Conservation (phyloP, 2,797 vertebrate species). For the Rhynchotus rufescens region DNA sequence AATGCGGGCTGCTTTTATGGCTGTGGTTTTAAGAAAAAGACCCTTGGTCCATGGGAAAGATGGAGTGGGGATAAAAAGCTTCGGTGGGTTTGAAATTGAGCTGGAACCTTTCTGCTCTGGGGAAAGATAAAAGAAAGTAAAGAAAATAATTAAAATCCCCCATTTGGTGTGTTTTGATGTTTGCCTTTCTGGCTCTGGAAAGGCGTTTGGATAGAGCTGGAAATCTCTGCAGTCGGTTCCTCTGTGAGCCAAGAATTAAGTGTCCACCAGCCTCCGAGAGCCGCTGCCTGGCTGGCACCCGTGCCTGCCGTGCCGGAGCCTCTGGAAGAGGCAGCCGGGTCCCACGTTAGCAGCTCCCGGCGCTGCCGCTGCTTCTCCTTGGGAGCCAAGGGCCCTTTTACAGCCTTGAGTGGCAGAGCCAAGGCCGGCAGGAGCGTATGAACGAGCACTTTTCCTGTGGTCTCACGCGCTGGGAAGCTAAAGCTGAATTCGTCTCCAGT, state of each 20-base stretch:
- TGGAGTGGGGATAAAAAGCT: not conserved
- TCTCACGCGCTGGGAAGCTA: conserved; percentile 37
- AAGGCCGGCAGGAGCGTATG: not conserved
- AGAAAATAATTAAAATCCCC: not conserved
- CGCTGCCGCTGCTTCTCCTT: not conserved
- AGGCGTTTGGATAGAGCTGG: conserved; percentile 21
- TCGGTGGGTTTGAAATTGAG: not conserved
- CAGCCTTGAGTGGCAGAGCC: not conserved
- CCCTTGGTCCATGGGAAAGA: not conserved
- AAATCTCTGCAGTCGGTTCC: not conserved
- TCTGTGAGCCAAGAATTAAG: not conserved
- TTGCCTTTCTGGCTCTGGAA: not conserved
- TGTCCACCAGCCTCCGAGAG: not conserved
- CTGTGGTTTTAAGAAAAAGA: not conserved
- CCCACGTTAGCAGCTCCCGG: not conserved
- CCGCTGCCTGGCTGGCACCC: not conserved
- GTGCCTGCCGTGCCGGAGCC: not conserved
- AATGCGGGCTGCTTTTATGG: not conserved
- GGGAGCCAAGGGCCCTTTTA: conserved; percentile 2
- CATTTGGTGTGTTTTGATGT: not conserved
- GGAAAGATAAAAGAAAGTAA: not conserved
- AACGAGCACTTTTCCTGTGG: conserved; percentile 10
- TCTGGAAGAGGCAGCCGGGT: not conserved
- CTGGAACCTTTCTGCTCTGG: not conserved
- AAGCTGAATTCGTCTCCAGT: not conserved